Conservation (phyloP, 2,113 vertebrate genomes). For the Halcyon malimbica region DNA sequence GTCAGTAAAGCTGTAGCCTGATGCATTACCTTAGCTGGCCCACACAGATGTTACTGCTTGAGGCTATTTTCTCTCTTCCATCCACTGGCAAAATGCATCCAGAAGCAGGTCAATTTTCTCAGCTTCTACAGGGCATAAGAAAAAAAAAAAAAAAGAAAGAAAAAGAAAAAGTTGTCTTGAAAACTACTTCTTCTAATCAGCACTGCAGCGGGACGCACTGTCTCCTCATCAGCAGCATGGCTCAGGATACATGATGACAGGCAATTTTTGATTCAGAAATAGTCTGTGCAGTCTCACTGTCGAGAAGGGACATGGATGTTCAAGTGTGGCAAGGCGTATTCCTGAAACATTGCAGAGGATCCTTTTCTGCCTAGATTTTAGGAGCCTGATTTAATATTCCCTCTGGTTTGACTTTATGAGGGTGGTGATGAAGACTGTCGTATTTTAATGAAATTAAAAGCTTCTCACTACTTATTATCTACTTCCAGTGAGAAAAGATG, state of each 20-base stretch:
- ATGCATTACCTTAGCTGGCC: conserved; percentile 57
- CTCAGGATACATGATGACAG: conserved; percentile 50
- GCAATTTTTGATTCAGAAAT: conserved; percentile 60
- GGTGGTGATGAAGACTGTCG: background rate
- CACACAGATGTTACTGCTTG: conserved; percentile 20
- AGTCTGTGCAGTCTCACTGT: conserved; percentile 37
- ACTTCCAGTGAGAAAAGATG: background rate
- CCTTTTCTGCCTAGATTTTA: conserved; percentile 14
- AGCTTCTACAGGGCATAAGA: background rate
- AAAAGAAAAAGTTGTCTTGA: background rate
- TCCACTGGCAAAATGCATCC: background rate
- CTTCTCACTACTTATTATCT: background rate
- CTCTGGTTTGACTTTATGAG: background rate
- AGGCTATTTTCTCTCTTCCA: conserved; percentile 23
- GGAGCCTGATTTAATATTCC: background rate
- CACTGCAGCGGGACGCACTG: background rate
- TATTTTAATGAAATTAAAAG: background rate
- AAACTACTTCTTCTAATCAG: conserved; percentile 51
- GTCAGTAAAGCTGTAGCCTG: background rate
- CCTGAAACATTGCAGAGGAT: conserved; percentile 31
- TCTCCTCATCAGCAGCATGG: conserved; percentile 8
- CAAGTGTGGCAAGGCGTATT: background rate
- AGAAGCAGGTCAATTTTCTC: conserved; percentile 29
- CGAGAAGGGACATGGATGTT: conserved; percentile 22
- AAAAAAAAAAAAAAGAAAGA: background rate